These are phyloP conservation scores for Anthopleura xanthogrammica DNA, from an alignment of 92 coral and sea anemone species.

Conservation along the genomic window DNA sequence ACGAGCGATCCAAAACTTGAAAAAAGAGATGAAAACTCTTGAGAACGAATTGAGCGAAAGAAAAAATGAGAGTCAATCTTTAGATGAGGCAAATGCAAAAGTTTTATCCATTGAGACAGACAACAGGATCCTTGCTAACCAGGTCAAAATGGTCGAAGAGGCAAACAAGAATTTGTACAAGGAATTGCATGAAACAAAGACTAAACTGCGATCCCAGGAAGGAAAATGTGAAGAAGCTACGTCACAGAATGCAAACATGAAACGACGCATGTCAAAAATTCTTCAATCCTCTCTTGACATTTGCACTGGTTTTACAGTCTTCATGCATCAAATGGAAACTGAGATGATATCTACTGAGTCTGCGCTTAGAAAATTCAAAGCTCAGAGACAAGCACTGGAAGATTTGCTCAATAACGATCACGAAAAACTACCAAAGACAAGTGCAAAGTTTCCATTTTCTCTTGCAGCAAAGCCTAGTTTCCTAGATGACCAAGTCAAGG, in stretches of 20 bases:
- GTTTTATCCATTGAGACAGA: conserved; percentile 62
- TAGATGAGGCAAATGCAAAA: conserved; percentile 43
- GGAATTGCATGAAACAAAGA: conserved; percentile 59
- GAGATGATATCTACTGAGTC: conserved; percentile 50
- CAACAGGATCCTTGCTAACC: conserved; percentile 63
- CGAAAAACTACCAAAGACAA: conserved; percentile 8
- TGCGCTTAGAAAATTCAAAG: conserved; percentile 39
- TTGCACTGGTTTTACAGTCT: conserved; percentile 48
- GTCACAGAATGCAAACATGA: conserved; percentile 54
- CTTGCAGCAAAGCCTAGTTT: not conserved
- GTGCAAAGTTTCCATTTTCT: not conserved
- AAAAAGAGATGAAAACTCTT: conserved; percentile 52
- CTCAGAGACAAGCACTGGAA: conserved; percentile 50
- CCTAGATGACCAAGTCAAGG: conserved; percentile 7
- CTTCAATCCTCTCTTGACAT: conserved; percentile 64
- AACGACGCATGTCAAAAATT: conserved; percentile 44
- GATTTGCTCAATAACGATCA: conserved; percentile 45
- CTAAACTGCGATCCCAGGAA: conserved; percentile 64
- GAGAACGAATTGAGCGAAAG: conserved; percentile 52
- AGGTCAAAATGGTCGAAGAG: conserved; percentile 71
- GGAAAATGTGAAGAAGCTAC: conserved; percentile 51
- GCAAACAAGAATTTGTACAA: conserved; percentile 66
- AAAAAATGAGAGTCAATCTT: conserved; percentile 47
- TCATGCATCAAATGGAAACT: conserved; percentile 67
- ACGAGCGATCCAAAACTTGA: conserved; percentile 55